Conservation (phyloP, 1,140 invertebrate species). For the Leptopilina boulardi region DNA sequence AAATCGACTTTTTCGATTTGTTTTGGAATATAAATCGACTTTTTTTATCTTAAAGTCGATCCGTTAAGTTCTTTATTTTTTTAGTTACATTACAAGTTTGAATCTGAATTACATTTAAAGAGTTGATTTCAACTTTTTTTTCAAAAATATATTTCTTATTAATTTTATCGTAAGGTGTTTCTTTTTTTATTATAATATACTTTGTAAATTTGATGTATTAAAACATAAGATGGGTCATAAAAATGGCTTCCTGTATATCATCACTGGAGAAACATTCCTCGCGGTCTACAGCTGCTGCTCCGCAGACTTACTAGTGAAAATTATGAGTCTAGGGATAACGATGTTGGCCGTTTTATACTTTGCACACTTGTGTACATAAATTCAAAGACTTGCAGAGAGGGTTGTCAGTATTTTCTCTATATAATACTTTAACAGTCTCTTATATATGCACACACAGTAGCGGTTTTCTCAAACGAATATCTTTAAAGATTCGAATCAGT, state of each 20-base stretch:
- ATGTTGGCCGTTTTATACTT: slow-evolving; percentile 25
- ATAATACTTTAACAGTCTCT: neutral
- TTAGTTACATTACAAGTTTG: no score
- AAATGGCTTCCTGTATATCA: slow-evolving; percentile 28
- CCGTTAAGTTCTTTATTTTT: no score
- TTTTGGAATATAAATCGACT: no score
- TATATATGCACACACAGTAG: slow-evolving; percentile 21
- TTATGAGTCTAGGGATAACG: slow-evolving; percentile 31
- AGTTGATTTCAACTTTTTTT: neutral
- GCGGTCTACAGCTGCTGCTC: slow-evolving; percentile 20
- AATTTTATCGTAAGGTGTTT: neutral
- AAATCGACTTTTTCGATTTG: no score
- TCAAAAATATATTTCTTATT: neutral
- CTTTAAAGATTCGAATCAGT: slow-evolving; percentile 5
- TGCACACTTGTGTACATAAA: slow-evolving; percentile 30
- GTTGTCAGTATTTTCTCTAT: slow-evolving; percentile 30
- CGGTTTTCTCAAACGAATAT: slow-evolving; percentile 21
- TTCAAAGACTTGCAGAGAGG: neutral
- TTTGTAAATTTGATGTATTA: slow-evolving; percentile 19
- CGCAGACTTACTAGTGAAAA: slow-evolving; percentile 11
- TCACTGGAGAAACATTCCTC: slow-evolving; percentile 17
- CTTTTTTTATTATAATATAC: neutral
- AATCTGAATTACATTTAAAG: no score
- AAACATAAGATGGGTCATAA: slow-evolving; percentile 14
- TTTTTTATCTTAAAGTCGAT: no score